Base-by-base conservation (phyloP, 2,888 invertebrate species). In the Caenorhabditis imperialis region DNA sequence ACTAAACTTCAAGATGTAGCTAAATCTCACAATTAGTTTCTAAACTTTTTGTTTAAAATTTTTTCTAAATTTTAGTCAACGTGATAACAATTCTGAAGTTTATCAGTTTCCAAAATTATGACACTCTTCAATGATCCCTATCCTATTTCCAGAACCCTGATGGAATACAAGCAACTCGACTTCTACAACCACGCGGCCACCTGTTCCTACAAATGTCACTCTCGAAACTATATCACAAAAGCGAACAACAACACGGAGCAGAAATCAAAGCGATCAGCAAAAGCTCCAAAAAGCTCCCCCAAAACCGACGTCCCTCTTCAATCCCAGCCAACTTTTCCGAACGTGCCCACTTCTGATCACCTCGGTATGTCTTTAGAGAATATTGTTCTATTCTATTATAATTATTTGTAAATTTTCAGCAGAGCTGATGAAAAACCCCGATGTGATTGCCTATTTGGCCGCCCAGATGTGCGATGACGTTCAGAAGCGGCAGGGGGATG, bases 121-220 rank as follows among this genome's bases (percentile, higher is more conserved):
- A n/a, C n/a, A n/a, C n/a, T n/a, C n/a, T n/a, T n/a, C n/a, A n/a
- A n/a, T n/a, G n/a, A n/a, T n/a, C n/a, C n/a, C n/a, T n/a, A n/a
- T 23, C 7, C 23, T 42, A 8, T 38, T 53, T 25, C 8, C 30
- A 55, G 65, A 48, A 30, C 48, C 0, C 23, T 65, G 16, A 65
- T 65, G 65, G 65, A 65, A 25, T 22, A 8, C 16, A 48, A 40
- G 14, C 48, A 50, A 1, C 16, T 65, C 0, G 57, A 65, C 35
- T 65, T 65, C 22, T 50, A 42, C 25, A 48, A 60, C n/a, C 69
- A 69, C 25, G 18, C 44, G 2, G 20, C 16, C 1, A n/a, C 4
- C 1, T 69, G 69, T 22, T 47, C 58, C 1, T 44, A 18, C 20
- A 69, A 69, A 18, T 69, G 69, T 44, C 69, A 69, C 18, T 58